phyloP scores from a whole-genome alignment of 1,140 invertebrate genomes.

The Platorchestia sp. region DNA sequence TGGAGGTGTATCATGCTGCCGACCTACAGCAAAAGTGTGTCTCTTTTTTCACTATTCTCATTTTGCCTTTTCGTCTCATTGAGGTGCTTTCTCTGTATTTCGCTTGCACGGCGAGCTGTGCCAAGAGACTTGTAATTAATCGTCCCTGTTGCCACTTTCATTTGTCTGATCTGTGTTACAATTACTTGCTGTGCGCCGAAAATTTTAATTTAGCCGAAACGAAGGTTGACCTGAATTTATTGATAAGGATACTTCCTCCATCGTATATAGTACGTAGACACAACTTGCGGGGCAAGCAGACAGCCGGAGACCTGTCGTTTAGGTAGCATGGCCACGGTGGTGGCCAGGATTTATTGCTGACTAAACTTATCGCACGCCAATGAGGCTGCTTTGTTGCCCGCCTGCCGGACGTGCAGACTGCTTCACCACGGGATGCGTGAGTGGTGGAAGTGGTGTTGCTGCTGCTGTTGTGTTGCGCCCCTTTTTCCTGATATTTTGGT shows the following conservation, averaged over 20 bases:
- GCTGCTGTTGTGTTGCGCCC: conserved; percentile 37
- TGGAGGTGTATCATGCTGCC: too few relatives aligned
- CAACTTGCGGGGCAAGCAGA: neutral
- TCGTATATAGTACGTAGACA: neutral
- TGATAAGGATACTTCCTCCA: neutral
- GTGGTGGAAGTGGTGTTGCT: conserved; percentile 25
- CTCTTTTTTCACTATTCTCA: too few relatives aligned
- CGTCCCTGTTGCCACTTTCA: too few relatives aligned
- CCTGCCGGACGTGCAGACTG: neutral
- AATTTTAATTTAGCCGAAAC: too few relatives aligned
- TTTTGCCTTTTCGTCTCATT: too few relatives aligned
- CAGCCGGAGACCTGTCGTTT: neutral
- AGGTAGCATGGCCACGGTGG: neutral
- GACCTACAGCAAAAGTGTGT: too few relatives aligned
- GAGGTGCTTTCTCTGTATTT: too few relatives aligned
- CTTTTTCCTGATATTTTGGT: conserved; percentile 60
- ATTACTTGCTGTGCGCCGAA: too few relatives aligned
- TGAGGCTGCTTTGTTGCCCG: neutral
- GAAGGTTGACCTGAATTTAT: too few relatives aligned
- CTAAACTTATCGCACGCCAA: neutral
- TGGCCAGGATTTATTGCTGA: neutral
- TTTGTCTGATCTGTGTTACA: too few relatives aligned
- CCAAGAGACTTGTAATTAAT: too few relatives aligned
- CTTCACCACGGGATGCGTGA: neutral
- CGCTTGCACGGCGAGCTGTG: too few relatives aligned